Evolutionary conservation across 2,888 invertebrate genomes (phyloP).

Genomic region (Zhengitettix transpicula): DNA sequence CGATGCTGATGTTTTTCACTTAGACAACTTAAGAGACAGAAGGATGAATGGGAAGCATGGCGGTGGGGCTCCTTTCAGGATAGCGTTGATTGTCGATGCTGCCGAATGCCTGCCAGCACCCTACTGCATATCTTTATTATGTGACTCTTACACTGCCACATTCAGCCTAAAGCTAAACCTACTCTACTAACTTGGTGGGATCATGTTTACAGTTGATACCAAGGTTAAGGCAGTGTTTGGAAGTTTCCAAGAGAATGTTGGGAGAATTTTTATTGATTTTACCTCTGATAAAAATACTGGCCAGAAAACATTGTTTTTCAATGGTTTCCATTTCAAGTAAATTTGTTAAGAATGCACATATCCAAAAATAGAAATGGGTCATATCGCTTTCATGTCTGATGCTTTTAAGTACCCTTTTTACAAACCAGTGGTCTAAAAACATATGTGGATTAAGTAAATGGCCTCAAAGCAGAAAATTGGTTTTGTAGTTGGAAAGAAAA

Average conservation of each 20-base stretch:
- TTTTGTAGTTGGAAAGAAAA: too few relatives aligned
- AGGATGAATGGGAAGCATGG: too few relatives aligned
- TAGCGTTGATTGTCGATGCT: background rate
- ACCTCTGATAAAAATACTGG: background rate
- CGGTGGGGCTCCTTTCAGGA: too few relatives aligned
- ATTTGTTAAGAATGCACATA: too few relatives aligned
- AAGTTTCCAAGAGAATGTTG: background rate
- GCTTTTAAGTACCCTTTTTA: too few relatives aligned
- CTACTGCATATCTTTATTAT: conserved; percentile 7
- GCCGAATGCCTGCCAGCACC: conserved; percentile 1
- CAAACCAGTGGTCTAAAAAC: too few relatives aligned
- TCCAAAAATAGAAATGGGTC: too few relatives aligned
- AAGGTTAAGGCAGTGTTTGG: background rate
- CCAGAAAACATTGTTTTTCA: background rate
- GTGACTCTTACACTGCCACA: conserved; percentile 4
- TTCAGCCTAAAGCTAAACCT: background rate
- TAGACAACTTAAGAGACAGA: background rate
- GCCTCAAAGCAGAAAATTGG: too few relatives aligned
- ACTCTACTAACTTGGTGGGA: background rate
- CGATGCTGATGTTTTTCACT: background rate
- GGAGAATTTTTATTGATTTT: background rate
- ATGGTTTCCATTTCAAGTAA: background rate
- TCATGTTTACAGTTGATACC: background rate
- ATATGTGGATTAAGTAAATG: too few relatives aligned
- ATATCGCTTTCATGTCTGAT: too few relatives aligned